Base-by-base conservation (phyloP, 2,113 vertebrate species). In the Eidolon helvum region DNA sequence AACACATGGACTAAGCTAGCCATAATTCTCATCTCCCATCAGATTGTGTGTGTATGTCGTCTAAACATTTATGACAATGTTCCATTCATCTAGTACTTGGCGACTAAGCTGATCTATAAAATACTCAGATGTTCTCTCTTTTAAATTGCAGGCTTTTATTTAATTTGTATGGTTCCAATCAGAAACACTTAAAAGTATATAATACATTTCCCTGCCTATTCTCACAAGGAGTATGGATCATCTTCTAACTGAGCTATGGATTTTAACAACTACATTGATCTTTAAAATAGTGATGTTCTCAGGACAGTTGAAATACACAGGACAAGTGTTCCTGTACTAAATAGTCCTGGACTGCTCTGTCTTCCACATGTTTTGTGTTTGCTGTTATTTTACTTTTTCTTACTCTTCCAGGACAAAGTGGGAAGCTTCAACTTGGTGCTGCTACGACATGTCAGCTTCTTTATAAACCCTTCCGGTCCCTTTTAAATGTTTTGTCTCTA, bases 141-240 rank as follows among this genome's bases (percentile, higher is more conserved):
- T 45, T 61, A 24, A 48, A 68, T 38, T 21, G 18, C 7, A 86
- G 38, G 4, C 30, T 89, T 71, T n/a, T 33, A 18, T 74, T 91
- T 86, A 69, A 59, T 59, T 59, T 45, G 16, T n/a, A 19, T 16
- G 40, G 80, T 80, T 93, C n/a, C 85, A 22, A 88, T 88, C 57
- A 91, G 35, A 59, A 89, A 65, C 45, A 77, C 45, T 71, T 88
- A 40, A 43, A 61, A 82, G 30, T 43, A 14, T 10, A 48, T 15
- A 28, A 38, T 2, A 8, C 2, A 5, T 63, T 26, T 80, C 59
- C n/a, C 50, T 69, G 24, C 15, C 66, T 43, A 16, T 65, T 45
- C 53, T 14, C 26, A 80, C 15, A 55, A 50, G 10, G 15, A 8
- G 1, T 59, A 28, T 71, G 28, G 45, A 40, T 71, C 40, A 59